These are phyloP conservation scores for Tragelaphus eurycerus DNA, from an alignment of 2,797 vertebrate species.

Conservation along the genomic window DNA sequence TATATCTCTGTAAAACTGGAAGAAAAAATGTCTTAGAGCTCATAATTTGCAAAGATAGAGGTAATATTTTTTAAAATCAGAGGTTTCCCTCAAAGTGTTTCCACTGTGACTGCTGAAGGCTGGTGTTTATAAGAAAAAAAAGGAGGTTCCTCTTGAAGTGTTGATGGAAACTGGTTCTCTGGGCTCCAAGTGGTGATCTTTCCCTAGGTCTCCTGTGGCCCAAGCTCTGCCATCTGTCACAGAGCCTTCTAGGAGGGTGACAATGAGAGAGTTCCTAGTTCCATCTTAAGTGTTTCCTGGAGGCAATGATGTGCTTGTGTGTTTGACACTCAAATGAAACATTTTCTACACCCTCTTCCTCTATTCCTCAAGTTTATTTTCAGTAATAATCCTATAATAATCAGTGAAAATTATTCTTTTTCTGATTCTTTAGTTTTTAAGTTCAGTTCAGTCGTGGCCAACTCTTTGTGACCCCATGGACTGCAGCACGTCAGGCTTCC, in stretches of 20 bases:
- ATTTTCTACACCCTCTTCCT: not conserved
- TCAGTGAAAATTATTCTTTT: not conserved
- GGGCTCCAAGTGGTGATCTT: not conserved
- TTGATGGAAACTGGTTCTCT: not conserved
- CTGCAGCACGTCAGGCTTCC: not conserved
- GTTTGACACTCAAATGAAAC: not conserved
- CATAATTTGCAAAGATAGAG: not conserved
- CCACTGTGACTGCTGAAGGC: not conserved
- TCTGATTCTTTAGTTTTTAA: not conserved
- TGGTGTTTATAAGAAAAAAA: not conserved
- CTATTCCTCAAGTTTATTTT: not conserved
- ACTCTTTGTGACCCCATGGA: not conserved
- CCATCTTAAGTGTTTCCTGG: not conserved
- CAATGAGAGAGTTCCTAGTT: not conserved
- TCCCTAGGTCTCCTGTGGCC: not conserved
- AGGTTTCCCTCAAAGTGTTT: not conserved
- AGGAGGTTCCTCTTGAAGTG: not conserved
- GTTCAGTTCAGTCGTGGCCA: fast-evolving
- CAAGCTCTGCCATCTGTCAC: not conserved
- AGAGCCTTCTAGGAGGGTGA: not conserved
- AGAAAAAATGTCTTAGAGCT: not conserved
- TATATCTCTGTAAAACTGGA: not conserved
- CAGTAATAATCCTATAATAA: not conserved
- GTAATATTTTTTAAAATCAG: not conserved
- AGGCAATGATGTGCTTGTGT: not conserved